Evolutionary conservation across 2,888 invertebrate species (phyloP).

Genomic region (Anoplius nigerrimus): DNA sequence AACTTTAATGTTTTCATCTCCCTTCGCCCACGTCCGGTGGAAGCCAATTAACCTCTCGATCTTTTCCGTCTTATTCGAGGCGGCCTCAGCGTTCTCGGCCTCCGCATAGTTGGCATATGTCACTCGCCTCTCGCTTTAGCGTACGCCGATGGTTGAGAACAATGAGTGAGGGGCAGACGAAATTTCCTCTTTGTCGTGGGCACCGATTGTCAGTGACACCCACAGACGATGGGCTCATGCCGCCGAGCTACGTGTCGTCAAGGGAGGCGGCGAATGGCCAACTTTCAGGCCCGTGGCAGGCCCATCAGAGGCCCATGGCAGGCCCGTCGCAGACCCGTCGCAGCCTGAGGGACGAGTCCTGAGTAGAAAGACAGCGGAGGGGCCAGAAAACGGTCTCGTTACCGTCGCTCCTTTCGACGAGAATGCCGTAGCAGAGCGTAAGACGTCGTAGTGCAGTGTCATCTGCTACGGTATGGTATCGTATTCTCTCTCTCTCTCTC

Average conservation of each 20-base stretch:
- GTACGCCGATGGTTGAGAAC: constrained; percentile 35
- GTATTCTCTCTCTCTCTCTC: too few species aligned
- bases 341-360: neutral
- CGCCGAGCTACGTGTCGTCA: neutral
- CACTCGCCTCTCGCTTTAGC: neutral
- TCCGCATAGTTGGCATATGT: too few species aligned
- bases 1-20: too few species aligned
- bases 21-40: too few species aligned
- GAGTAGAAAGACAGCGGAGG: neutral
- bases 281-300: neutral
- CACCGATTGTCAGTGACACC: too few species aligned
- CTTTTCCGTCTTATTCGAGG: too few species aligned
- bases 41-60: too few species aligned
- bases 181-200: too few species aligned
- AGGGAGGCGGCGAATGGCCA: neutral
- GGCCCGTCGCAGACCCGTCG: neutral
- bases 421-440: neutral
- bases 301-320: neutral
- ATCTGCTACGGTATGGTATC: neutral
- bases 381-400: constrained; percentile 7
- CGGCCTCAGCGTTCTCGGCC: too few species aligned
- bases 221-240: too few species aligned
- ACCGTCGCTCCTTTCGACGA: too few species aligned
- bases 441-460: neutral
- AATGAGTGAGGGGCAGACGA: constrained; percentile 14